A percentile compares a stretch with the other conserved stretches of the same genome.
Conservation (phyloP, 1,140 invertebrate genomes). For the Nylanderia fulva region DNA sequence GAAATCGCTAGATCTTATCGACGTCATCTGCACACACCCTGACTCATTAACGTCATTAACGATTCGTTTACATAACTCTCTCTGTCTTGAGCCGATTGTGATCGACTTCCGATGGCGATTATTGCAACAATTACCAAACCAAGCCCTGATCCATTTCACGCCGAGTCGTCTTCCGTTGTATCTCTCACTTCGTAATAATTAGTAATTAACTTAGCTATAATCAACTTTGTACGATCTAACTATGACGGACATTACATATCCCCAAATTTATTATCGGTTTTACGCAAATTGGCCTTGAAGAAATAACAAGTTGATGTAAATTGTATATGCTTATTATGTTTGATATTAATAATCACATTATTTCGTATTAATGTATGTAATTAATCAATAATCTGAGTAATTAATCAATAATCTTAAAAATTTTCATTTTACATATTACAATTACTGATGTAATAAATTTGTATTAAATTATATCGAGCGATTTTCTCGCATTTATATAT, state of each 20-base stretch:
- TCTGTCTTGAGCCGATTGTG: conserved; percentile 58
- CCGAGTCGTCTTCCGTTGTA: not conserved
- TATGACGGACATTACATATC: not conserved
- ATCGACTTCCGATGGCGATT: conserved; percentile 63
- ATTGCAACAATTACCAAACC: conserved; percentile 39
- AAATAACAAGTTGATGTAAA: not conserved
- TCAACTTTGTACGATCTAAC: not conserved
- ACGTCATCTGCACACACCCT: conserved; percentile 57
- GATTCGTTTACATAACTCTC: conserved; percentile 69
- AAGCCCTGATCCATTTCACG: conserved; percentile 40
- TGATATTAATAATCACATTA: not conserved
- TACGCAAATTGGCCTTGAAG: not conserved
- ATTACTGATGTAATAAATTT: not conserved
- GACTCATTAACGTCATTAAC: conserved; percentile 44
- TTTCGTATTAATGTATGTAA: conserved; percentile 12
- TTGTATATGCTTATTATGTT: not conserved
- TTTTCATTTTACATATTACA: not conserved
- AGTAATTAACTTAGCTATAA: conserved; percentile 48
- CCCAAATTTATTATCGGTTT: conserved; percentile 8
- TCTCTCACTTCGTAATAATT: conserved; percentile 39
- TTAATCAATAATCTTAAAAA: no score
- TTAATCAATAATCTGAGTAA: no score
- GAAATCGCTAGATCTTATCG: conserved; percentile 44
- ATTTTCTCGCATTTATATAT: not conserved
- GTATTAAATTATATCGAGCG: not conserved